Conservation (phyloP, 2,888 invertebrate genomes). For the Drosophila pseudotalamancana region DNA sequence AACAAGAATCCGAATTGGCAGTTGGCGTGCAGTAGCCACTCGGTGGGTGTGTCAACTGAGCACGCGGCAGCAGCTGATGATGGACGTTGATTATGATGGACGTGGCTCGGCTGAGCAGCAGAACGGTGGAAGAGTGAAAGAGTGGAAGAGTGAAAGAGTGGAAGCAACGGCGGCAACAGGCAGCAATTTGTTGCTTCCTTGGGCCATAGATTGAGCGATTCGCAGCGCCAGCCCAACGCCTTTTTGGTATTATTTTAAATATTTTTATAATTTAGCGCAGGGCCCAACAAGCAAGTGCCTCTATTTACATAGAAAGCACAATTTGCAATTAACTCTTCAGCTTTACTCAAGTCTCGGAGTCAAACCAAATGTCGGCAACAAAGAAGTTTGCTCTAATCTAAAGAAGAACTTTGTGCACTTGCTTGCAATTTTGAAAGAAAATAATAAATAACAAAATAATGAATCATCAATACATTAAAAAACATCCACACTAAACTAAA, state of each 20-base stretch:
- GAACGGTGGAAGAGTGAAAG: neutral
- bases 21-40: slow-evolving; percentile 74
- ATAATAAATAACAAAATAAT: slow-evolving; percentile 11
- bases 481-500: no score
- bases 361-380: slow-evolving; percentile 18
- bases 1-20: slow-evolving; percentile 48
- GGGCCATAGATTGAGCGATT: slow-evolving; percentile 72
- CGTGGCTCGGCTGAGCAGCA: slow-evolving; percentile 51
- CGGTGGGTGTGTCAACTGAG: slow-evolving; percentile 73
- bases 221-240: slow-evolving; percentile 71
- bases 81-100: slow-evolving; percentile 76
- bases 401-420: no score
- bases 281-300: slow-evolving; percentile 4
- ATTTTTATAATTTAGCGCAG: slow-evolving; percentile 69
- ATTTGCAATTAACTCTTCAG: slow-evolving; percentile 37
- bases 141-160: neutral
- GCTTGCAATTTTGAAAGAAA: no score
- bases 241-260: slow-evolving; percentile 77
- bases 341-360: slow-evolving; percentile 24
- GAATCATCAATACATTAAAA: no score
- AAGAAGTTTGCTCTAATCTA: no score
- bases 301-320: slow-evolving; percentile 55
- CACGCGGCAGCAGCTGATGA: slow-evolving; percentile 76
- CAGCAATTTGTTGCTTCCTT: slow-evolving; percentile 63
- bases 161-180: slow-evolving; percentile 16